A percentile compares a stretch with the other conserved stretches of the same genome.
phyloP scores from a whole-genome alignment of 2,113 vertebrate species.

The Aplodontia rufa region DNA sequence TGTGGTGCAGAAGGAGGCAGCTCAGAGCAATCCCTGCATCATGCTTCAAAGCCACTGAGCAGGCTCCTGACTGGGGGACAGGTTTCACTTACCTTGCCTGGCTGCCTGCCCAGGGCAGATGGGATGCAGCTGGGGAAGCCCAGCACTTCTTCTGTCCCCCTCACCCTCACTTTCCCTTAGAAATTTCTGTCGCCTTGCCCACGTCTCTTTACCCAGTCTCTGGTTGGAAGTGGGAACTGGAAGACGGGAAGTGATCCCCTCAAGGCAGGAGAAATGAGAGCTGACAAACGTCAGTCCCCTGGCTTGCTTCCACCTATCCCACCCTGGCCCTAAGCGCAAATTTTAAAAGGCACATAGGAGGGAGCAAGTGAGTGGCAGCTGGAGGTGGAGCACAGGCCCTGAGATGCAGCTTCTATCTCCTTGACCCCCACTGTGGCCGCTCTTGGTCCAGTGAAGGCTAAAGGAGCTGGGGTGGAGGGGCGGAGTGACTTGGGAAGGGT shows the following conservation, averaged over 20 bases:
- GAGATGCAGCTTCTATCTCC: background rate
- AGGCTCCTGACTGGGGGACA: background rate
- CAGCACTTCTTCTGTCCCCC: background rate
- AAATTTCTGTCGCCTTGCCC: background rate
- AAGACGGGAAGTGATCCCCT: background rate
- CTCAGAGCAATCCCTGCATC: background rate
- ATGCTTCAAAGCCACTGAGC: slow-evolving; percentile 54
- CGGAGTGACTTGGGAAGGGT: background rate
- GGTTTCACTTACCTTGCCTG: slow-evolving; percentile 78
- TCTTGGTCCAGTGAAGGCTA: background rate
- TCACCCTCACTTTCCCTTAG: background rate
- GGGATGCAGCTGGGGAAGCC: slow-evolving; percentile 62
- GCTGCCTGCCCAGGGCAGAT: slow-evolving; percentile 55
- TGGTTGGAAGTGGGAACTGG: background rate
- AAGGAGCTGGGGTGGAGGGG: background rate
- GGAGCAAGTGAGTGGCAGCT: background rate
- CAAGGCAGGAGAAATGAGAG: background rate
- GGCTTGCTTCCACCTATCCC: background rate
- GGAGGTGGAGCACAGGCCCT: background rate
- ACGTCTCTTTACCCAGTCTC: background rate
- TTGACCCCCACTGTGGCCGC: background rate
- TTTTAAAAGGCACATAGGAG: background rate
- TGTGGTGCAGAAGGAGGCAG: background rate
- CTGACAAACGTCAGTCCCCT: background rate
- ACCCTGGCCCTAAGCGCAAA: background rate